phyloP scores from a whole-genome alignment of 2,113 vertebrate species.

The Callospermophilus lateralis region DNA sequence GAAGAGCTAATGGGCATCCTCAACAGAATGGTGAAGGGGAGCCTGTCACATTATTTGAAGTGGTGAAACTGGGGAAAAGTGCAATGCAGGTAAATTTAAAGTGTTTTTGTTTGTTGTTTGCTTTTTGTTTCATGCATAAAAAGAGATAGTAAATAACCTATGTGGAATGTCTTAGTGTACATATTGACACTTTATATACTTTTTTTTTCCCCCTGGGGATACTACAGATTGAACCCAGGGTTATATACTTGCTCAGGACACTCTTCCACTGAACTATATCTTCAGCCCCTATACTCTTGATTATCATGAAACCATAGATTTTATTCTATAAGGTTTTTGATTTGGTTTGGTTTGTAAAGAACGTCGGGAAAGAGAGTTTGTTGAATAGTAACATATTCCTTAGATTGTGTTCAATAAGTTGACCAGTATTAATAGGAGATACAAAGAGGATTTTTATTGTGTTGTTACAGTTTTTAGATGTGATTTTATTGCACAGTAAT shows the following conservation, averaged over 20 bases:
- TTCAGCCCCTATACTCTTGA: background rate
- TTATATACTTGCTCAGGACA: background rate
- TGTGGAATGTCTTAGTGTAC: background rate
- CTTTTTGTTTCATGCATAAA: conserved; percentile 53
- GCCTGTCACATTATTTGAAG: conserved; percentile 96
- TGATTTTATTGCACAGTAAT: conserved; percentile 27
- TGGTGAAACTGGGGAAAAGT: conserved; percentile 97
- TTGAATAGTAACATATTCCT: conserved; percentile 23
- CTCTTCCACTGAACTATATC: background rate
- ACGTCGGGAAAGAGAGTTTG: conserved; percentile 5
- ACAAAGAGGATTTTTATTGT: conserved; percentile 39
- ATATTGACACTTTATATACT: background rate
- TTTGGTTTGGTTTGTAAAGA: conserved; percentile 28
- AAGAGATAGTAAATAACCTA: background rate
- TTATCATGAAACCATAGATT: background rate
- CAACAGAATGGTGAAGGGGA: conserved; percentile 97
- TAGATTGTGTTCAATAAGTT: background rate
- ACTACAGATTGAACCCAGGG: background rate
- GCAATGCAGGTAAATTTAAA: conserved; percentile 95
- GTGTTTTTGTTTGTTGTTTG: too few species aligned
- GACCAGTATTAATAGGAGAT: background rate
- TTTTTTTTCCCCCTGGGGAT: background rate
- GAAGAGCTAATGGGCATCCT: conserved; percentile 95
- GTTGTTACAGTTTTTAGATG: background rate
- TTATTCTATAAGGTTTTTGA: background rate